These are phyloP conservation scores for Teleiodes luculella DNA, from an alignment of 2,888 invertebrate genomes.

Conservation along the genomic window DNA sequence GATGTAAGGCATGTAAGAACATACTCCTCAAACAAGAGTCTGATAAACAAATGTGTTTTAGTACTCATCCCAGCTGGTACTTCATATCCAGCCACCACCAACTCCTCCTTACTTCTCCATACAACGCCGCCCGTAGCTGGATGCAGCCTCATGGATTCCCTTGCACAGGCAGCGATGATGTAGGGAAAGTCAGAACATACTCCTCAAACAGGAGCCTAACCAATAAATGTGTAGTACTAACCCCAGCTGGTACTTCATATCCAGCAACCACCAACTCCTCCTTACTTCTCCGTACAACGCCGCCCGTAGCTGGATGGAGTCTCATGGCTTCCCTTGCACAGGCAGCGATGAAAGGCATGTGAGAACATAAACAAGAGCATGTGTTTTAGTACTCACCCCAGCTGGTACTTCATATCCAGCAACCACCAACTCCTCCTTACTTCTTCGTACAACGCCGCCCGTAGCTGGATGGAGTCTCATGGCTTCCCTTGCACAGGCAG, in stretches of 20 bases:
- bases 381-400: constrained; percentile 68
- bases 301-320: constrained; percentile 63
- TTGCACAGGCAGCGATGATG: constrained; percentile 52
- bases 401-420: constrained; percentile 64
- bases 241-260: constrained; percentile 64
- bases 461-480: constrained; percentile 65
- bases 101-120: constrained; percentile 45
- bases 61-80: constrained; percentile 65
- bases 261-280: constrained; percentile 54
- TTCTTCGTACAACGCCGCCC: constrained; percentile 62
- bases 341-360: constrained; percentile 51
- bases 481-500: constrained; percentile 54
- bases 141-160: constrained; percentile 60
- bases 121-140: constrained; percentile 67
- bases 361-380: no score
- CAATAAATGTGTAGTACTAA: no score
- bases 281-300: constrained; percentile 55
- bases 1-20: constrained; percentile 47
- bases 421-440: constrained; percentile 44
- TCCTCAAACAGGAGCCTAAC: no score
- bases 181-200: constrained; percentile 43
- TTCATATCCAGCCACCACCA: constrained; percentile 60
- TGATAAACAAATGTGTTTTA: no score
- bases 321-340: constrained; percentile 57
- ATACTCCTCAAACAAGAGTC: no score